Base-by-base conservation (phyloP, 2,797 vertebrate genomes). In the Oreortyx pictus region DNA sequence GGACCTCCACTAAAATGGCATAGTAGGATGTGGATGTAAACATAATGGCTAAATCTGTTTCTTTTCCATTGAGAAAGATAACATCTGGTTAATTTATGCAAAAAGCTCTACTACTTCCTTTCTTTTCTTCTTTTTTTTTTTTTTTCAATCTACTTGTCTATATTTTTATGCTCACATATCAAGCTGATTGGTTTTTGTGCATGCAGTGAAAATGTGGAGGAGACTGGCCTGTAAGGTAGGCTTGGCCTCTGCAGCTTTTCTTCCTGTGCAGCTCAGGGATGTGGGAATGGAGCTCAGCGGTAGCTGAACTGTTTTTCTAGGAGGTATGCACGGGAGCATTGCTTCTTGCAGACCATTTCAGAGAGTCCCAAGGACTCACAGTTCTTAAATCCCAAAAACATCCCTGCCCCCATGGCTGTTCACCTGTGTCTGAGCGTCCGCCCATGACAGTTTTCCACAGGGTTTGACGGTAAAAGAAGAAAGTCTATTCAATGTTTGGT, bases 11-110 rank as follows among this genome's bases (percentile, higher is more conserved):
- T 89, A 59, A 87, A 95, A 93, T 0, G 4, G 70, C 66, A 39
- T 87, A 49, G 62, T 66, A 86, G 85, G 49, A 83, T 33, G 18
- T 59, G 37, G 76, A 90, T 33, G 73, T 77, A 87, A 94, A 89
- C 39, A 59, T 59, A 92, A 72, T 75, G 67, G 66, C 35, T 27
- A 77, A 49, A 27, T 57, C 54, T 88, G 23, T 59, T 87, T 89
- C 79, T 94, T 87, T 82, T 56, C 72, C 39, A 27, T 1, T 75
- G 39, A 62, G 78, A 82, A 78, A 20, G 20, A 46, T 47, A 57
- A 49, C 60, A 56, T 60, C 46, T 92, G 46, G n/a, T 60, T 77
- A 73, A 90, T 82, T 74, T 68, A 44, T 2, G 1, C 72, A 88
- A 23, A 65, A 54, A 77, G 61, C 25, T 82, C 43, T 23, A 14